Conservation (phyloP, 2,797 vertebrate species). For the Buphagus erythrorhynchus region DNA sequence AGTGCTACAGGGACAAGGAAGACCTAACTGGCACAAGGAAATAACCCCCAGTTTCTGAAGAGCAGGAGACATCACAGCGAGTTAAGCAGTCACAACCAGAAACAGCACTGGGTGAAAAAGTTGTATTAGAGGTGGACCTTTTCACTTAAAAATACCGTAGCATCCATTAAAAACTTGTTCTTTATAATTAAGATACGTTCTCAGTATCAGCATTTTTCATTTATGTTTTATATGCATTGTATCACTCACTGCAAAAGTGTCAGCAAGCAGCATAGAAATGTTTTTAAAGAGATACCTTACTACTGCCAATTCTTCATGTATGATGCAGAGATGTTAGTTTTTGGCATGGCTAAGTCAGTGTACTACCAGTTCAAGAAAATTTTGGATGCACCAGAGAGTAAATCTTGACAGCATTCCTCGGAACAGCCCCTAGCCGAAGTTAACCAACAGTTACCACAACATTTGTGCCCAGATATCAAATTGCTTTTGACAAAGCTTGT, state of each 20-base stretch:
- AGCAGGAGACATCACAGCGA: accelerated
- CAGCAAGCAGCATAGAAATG: not conserved
- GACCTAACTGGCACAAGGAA: not conserved
- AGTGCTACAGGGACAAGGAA: not conserved
- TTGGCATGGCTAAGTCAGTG: not conserved
- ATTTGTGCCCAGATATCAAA: not conserved
- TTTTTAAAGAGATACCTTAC: not conserved
- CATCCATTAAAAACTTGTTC: not conserved
- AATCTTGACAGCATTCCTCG: not conserved
- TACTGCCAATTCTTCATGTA: not conserved
- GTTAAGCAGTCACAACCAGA: not conserved
- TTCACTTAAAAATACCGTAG: not conserved
- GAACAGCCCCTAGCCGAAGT: not conserved
- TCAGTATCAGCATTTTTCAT: not conserved
- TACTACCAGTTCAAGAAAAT: not conserved
- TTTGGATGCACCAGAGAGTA: not conserved
- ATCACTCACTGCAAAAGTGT: not conserved
- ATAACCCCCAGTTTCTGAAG: not conserved
- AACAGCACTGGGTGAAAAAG: not conserved
- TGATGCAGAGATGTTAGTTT: not conserved
- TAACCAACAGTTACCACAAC: not conserved
- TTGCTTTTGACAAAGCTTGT: not conserved
- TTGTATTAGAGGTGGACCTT: not conserved
- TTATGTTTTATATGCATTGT: not conserved
- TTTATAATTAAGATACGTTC: accelerated